These are phyloP conservation scores for Drosophila engyochracea DNA, from an alignment of 2,888 invertebrate species.

Conservation along the genomic window DNA sequence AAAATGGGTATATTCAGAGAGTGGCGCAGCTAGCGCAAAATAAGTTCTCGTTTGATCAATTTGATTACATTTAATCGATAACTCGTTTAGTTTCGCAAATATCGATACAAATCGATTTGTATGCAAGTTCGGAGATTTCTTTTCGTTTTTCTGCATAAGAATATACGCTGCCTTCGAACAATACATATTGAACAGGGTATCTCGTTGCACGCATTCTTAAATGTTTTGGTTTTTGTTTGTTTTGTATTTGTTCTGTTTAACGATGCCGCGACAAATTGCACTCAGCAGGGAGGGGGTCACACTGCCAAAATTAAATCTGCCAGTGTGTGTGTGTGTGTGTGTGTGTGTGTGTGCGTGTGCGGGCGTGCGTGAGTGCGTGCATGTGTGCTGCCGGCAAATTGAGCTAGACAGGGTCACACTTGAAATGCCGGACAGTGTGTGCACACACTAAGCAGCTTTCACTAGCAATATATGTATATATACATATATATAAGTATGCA, in stretches of 20 bases:
- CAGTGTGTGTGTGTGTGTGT: conserved; percentile 16
- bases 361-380: neutral
- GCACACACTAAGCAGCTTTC: conserved; percentile 18
- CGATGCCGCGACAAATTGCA: conserved; percentile 17
- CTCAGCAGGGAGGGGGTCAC: conserved; percentile 30
- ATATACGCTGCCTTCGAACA: neutral
- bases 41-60: neutral
- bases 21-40: no score
- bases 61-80: neutral
- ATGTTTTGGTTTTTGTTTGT: neutral
- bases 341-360: no score
- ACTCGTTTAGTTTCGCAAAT: neutral
- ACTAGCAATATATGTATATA: conserved; percentile 8
- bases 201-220: fast-evolving
- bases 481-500: neutral
- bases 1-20: neutral
- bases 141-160: neutral
- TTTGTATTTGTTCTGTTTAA: conserved; percentile 1
- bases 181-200: neutral
- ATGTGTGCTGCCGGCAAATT: conserved; percentile 5
- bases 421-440: conserved; percentile 5
- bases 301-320: conserved; percentile 20
- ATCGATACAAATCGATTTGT: neutral
- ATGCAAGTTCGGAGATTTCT: neutral
- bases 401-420: conserved; percentile 29